These are phyloP conservation scores for Phortica okadai DNA, from an alignment of 2,888 invertebrate genomes.

Conservation along the genomic window DNA sequence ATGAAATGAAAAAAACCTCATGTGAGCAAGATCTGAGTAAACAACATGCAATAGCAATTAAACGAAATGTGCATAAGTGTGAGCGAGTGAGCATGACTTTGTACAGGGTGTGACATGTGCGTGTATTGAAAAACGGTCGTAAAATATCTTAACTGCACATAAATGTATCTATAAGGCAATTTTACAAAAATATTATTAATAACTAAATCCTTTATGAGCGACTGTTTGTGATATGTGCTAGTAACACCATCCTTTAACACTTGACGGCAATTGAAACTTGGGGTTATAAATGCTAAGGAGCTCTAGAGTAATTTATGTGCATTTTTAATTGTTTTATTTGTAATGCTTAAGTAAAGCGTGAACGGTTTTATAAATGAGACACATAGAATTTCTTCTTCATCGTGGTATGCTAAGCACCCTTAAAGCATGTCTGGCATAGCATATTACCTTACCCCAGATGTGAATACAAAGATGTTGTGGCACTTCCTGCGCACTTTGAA, in stretches of 20 bases:
- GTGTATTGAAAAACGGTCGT: too few species aligned
- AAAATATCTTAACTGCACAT: slow-evolving; percentile 14
- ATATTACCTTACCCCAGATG: slow-evolving; percentile 43
- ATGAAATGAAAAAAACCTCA: background rate
- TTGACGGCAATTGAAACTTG: too few species aligned
- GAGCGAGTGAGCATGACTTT: background rate
- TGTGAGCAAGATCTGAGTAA: background rate
- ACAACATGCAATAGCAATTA: too few species aligned
- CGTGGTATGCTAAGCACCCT: slow-evolving; percentile 24
- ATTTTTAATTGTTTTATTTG: slow-evolving; percentile 63
- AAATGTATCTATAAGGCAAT: slow-evolving; percentile 9
- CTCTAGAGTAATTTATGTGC: slow-evolving; percentile 55
- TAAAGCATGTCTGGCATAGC: slow-evolving; percentile 10
- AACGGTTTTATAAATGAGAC: slow-evolving; percentile 63
- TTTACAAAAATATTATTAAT: slow-evolving; percentile 41
- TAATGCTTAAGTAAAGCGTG: slow-evolving; percentile 41
- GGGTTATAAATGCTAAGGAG: background rate
- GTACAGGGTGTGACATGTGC: too few species aligned
- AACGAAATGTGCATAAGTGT: background rate
- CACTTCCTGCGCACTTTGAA: slow-evolving; percentile 4
- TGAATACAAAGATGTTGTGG: slow-evolving; percentile 43
- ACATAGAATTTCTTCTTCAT: slow-evolving; percentile 38
- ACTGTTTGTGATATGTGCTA: too few species aligned
- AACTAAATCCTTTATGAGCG: slow-evolving; percentile 38
- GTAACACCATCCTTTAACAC: too few species aligned